These are phyloP conservation scores for Leptinotarsa juncta DNA, from an alignment of 2,888 invertebrate species.

Conservation along the genomic window DNA sequence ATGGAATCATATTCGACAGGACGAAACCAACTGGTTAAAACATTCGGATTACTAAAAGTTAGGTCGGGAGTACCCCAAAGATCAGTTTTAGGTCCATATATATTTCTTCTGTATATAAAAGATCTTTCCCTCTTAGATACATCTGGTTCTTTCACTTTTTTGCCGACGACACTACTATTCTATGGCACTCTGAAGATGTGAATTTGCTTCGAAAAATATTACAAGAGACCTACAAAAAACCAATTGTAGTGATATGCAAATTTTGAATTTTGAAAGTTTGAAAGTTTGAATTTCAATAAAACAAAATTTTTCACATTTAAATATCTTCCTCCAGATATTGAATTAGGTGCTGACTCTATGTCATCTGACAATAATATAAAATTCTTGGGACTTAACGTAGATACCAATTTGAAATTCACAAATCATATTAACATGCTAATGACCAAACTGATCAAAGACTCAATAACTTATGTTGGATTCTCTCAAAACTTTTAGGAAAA, in stretches of 20 bases:
- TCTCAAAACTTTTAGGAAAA: too few species aligned
- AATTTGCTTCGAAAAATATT: conserved; percentile 7
- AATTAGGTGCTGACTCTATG: background rate
- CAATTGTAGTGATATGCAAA: conserved; percentile 15
- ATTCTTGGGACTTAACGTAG: background rate
- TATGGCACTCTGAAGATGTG: conserved; percentile 17
- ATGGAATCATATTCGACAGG: too few species aligned
- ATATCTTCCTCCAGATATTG: background rate
- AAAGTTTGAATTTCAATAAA: conserved; percentile 22
- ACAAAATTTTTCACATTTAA: conserved; percentile 17
- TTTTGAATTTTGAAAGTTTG: too few species aligned
- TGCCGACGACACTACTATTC: conserved; percentile 16
- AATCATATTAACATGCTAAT: conserved; percentile 9
- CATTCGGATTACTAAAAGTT: too few species aligned
- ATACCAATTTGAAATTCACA: conserved; percentile 20
- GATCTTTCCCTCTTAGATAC: conserved; percentile 17
- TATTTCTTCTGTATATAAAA: conserved; percentile 4
- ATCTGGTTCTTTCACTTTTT: conserved; percentile 19
- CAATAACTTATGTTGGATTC: too few species aligned
- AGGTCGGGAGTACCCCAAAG: too few species aligned
- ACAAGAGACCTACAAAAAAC: conserved; percentile 16
- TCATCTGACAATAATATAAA: background rate
- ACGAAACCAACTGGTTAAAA: too few species aligned
- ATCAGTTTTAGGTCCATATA: background rate
- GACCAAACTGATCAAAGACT: background rate